Evolutionary conservation across 1,140 invertebrate genomes (phyloP), one percentile per base, ranked within the genome.

Genomic region (Coptotermes formosanus): DNA sequence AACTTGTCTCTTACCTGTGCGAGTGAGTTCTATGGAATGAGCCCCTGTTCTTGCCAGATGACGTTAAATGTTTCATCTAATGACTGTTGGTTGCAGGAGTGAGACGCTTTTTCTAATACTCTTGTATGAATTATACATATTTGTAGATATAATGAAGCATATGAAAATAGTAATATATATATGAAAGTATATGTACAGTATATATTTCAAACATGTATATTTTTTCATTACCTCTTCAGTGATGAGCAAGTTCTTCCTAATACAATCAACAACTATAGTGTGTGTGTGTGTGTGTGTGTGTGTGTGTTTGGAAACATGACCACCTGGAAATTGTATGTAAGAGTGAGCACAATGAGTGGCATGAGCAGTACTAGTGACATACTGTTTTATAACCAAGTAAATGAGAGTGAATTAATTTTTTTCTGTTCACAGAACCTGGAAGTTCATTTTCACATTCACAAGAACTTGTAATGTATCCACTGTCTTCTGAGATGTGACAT

Each of bases 201-300:
- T 83, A 86, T 84, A 83, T 86, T 52, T 83, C 82, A 86, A 84
- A 83, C 86, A 83, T 86, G 86, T 86, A 86, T 86, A 86, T 86
- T 86, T 86, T 86, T 86, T 86, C 86, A 86, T 83, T 55, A 84
- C 83, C 55, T 86, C 86, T 82, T 64, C 85, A 69, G 86, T 86
- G 86, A 86, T 86, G 84, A 48, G 59, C 82, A 84, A 30, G 86
- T 82, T 86, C 86, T 86, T 86, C 86, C 86, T 86, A 82, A 52
- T 82, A 82, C 52, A 86, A 30, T 83, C 52, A 82, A 30, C 59
- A 86, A 82, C 45, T 59, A n/a, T 84, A 52, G 52, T 52, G 48
- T 84, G 23, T 52, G 45, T 84, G 52, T n/a, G 25, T 55, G 52
- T 84, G 83, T 14, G 52, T 14, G 19, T 14, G 52, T 55, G 52